Evolutionary conservation across 2,888 invertebrate species (phyloP).

Genomic region (Habroteleia sp.): DNA sequence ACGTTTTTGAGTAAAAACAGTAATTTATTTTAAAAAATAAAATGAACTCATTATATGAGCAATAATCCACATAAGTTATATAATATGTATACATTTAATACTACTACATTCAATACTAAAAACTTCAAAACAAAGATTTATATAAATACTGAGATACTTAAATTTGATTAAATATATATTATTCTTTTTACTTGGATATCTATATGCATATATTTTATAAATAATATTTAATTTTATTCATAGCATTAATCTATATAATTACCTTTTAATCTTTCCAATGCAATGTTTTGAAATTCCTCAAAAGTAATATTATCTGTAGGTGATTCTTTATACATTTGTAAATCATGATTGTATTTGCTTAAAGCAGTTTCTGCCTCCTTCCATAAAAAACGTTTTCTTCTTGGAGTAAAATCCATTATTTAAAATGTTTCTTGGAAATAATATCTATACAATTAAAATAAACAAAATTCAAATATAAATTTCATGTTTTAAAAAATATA

Average conservation of each 20-base stretch:
- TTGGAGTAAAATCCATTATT: slow-evolving; percentile 67
- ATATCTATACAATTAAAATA: background rate
- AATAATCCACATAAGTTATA: no score
- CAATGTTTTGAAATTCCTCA: slow-evolving; percentile 93
- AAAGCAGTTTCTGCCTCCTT: slow-evolving; percentile 19
- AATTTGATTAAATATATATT: no score
- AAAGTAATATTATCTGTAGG: slow-evolving; percentile 89
- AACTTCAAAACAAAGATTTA: no score
- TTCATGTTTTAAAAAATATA: no score
- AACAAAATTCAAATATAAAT: slow-evolving; percentile 1
- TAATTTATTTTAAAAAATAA: slow-evolving; percentile 3
- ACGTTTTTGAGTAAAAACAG: no score
- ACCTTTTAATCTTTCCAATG: slow-evolving; percentile 84
- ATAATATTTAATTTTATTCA: no score
- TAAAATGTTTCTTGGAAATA: background rate
- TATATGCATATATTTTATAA: no score
- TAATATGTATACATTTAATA: no score
- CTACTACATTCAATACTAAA: no score
- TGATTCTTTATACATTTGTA: slow-evolving; percentile 89
- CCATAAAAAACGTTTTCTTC: slow-evolving; percentile 50
- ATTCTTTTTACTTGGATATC: no score
- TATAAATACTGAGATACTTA: no score
- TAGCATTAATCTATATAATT: slow-evolving; percentile 6
- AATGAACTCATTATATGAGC: no score
- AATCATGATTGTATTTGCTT: slow-evolving; percentile 86